Conservation (phyloP, 2,888 invertebrate species). For the Cyclophora albipunctata region DNA sequence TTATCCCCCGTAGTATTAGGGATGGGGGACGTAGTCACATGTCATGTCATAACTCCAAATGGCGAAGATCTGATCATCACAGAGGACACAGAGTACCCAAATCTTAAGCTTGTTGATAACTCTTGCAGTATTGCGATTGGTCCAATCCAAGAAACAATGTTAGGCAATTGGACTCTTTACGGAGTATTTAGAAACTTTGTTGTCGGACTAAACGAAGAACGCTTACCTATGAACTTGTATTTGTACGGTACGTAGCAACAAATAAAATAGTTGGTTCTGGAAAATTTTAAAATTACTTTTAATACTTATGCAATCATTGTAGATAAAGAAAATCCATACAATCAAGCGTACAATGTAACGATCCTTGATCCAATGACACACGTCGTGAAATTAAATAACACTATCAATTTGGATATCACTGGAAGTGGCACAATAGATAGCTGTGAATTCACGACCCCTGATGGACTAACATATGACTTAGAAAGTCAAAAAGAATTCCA, state of each 20-base stretch:
- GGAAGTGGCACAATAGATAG: constrained; percentile 19
- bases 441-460: constrained; percentile 26
- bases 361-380: constrained; percentile 12
- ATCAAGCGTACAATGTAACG: constrained; percentile 36
- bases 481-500: constrained; percentile 2
- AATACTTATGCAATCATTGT: constrained; percentile 8
- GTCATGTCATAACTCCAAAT: constrained; percentile 38
- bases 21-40: constrained; percentile 17
- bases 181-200: constrained; percentile 21
- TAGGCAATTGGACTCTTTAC: constrained; percentile 37
- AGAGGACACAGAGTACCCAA: constrained; percentile 24
- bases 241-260: constrained; percentile 32
- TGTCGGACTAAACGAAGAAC: constrained; percentile 21
- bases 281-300: no score
- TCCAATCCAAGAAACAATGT: constrained; percentile 21
- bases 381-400: constrained; percentile 24
- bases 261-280: not conserved
- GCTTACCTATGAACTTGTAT: constrained; percentile 26
- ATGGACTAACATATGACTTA: constrained; percentile 16
- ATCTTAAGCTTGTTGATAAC: constrained; percentile 21
- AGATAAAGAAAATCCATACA: constrained; percentile 32
- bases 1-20: constrained; percentile 25
- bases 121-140: constrained; percentile 31
- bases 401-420: constrained; percentile 17
- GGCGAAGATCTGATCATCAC: constrained; percentile 30